phyloP scores from a whole-genome alignment of 2,888 invertebrate genomes.

The Myopa testacea region DNA sequence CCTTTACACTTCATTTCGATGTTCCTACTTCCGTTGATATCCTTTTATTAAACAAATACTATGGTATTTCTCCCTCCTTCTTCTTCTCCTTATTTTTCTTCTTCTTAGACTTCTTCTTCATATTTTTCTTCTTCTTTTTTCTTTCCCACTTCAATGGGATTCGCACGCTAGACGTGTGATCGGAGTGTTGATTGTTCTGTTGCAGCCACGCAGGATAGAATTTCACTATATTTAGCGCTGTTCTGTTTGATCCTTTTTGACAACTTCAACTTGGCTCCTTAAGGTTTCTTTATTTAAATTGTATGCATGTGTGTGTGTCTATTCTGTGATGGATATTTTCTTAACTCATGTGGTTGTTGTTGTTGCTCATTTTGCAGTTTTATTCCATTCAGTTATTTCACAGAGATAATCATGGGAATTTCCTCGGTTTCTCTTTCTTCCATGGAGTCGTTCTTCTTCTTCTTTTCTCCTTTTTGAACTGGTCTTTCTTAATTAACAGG shows the following conservation, averaged over 20 bases:
- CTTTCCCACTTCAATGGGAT: slow-evolving; percentile 12
- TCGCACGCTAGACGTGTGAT: slow-evolving; percentile 50
- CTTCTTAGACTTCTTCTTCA: too few relatives aligned
- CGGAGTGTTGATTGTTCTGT: slow-evolving; percentile 38
- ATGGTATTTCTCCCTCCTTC: neutral
- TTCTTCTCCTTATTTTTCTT: neutral
- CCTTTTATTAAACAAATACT: slow-evolving; percentile 4
- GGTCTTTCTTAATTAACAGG: slow-evolving; percentile 30
- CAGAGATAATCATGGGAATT: slow-evolving; percentile 27
- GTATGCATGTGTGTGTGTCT: neutral
- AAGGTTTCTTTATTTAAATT: neutral
- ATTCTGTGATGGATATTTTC: neutral
- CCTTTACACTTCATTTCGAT: neutral
- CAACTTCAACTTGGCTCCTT: neutral
- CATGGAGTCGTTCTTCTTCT: neutral
- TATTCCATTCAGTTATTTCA: neutral
- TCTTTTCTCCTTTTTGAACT: neutral
- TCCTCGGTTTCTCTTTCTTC: neutral
- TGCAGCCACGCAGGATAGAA: slow-evolving; percentile 3
- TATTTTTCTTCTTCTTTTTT: neutral
- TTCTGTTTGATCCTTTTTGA: slow-evolving; percentile 6
- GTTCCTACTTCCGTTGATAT: slow-evolving; percentile 1
- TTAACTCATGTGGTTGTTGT: neutral
- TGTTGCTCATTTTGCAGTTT: slow-evolving; percentile 28
- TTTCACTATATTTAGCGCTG: slow-evolving; percentile 34